Percentiles rank a stretch among this genome's conserved stretches.
phyloP scores from a whole-genome alignment of 2,888 invertebrate genomes.

The Piscicola geometra region DNA sequence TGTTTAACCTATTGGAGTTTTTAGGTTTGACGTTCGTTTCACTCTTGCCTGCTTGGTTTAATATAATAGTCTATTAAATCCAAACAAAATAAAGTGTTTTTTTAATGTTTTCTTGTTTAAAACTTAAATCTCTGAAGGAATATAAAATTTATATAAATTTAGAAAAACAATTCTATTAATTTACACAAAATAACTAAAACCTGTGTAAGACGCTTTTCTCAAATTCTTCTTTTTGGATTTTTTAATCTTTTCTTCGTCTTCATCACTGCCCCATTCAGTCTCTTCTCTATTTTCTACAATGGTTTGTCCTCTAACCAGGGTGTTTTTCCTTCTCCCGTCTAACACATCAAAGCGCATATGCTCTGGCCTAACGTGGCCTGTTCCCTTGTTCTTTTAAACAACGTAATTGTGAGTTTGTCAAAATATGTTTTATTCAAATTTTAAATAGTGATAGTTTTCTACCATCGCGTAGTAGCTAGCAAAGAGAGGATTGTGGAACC shows the following conservation, averaged over 20 bases:
- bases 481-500: too few species aligned
- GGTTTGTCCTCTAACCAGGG: background rate
- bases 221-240: background rate
- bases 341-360: slow-evolving; percentile 7
- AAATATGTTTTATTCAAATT: too few species aligned
- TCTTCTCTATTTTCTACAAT: background rate
- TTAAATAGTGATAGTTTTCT: too few species aligned
- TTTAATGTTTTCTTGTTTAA: too few species aligned
- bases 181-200: too few species aligned
- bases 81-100: too few species aligned
- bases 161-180: too few species aligned
- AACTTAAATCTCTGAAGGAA: too few species aligned
- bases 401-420: too few species aligned
- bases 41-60: slow-evolving; percentile 7
- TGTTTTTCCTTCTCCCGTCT: background rate
- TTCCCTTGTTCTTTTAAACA: background rate
- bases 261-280: background rate
- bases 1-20: background rate
- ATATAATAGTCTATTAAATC: too few species aligned
- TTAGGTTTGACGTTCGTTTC: background rate
- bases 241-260: slow-evolving; percentile 21
- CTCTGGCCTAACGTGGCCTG: background rate
- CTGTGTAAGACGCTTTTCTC: background rate
- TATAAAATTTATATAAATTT: too few species aligned
- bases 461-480: too few species aligned